phyloP scores from a whole-genome alignment of 2,888 invertebrate species.

The Heliconius cydno region DNA sequence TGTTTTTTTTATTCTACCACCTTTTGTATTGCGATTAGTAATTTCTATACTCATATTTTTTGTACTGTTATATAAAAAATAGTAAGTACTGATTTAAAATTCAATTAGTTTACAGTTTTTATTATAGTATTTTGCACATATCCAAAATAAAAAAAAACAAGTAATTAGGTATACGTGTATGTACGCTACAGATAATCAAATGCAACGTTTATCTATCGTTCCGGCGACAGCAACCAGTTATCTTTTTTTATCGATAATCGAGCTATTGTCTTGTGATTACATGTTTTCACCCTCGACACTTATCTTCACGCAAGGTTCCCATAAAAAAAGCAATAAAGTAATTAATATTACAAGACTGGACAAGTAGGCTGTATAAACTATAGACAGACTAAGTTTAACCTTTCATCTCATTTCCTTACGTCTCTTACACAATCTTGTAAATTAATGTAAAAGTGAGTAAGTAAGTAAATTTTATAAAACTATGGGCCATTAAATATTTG shows the following conservation, averaged over 20 bases:
- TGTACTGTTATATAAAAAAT: neutral
- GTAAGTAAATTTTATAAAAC: slow-evolving; percentile 24
- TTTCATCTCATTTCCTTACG: slow-evolving; percentile 38
- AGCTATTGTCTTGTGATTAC: slow-evolving; percentile 34
- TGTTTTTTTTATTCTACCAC: neutral
- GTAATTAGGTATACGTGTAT: neutral
- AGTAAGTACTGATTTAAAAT: neutral
- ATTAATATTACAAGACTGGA: neutral
- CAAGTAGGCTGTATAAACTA: neutral
- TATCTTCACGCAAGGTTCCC: slow-evolving; percentile 26
- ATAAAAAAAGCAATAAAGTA: slow-evolving; percentile 13
- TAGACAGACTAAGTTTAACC: slow-evolving; percentile 11
- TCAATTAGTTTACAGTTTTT: neutral
- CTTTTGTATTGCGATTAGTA: neutral
- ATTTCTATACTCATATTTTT: neutral
- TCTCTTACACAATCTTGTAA: slow-evolving; percentile 36
- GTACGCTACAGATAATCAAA: slow-evolving; percentile 20
- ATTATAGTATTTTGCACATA: neutral
- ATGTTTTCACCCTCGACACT: slow-evolving; percentile 30
- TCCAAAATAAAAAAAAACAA: neutral
- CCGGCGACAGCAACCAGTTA: slow-evolving; percentile 24
- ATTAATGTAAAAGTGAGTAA: slow-evolving; percentile 32
- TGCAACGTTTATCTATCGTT: slow-evolving; percentile 18
- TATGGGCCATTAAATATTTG: slow-evolving; percentile 33
- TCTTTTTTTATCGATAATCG: slow-evolving; percentile 39